These are phyloP conservation scores for Montifringilla adamsi DNA, from an alignment of 2,113 vertebrate species.

Conservation along the genomic window DNA sequence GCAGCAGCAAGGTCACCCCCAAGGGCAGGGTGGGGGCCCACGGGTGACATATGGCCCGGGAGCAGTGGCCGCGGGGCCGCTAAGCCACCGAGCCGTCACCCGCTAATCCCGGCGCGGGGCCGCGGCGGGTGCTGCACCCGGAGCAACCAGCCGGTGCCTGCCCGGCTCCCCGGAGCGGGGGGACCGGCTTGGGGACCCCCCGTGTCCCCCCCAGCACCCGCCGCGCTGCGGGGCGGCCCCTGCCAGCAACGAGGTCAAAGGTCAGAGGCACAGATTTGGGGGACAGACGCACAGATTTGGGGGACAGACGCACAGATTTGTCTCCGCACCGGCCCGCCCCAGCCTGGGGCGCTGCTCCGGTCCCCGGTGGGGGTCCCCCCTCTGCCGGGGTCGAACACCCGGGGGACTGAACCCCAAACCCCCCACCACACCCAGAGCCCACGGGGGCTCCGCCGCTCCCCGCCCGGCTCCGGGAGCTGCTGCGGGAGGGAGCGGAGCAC, in stretches of 20 bases:
- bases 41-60: constrained; percentile 41
- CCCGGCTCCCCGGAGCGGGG: not conserved
- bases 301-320: not conserved
- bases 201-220: not conserved
- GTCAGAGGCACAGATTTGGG: not conserved
- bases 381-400: not conserved
- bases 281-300: not conserved
- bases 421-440: not conserved
- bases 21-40: constrained; percentile 46
- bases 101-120: not conserved
- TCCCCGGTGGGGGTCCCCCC: not conserved
- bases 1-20: constrained; percentile 33
- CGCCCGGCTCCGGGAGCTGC: not conserved
- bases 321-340: too few species aligned
- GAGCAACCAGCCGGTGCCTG: not conserved
- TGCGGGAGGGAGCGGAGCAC: not conserved
- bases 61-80: not conserved
- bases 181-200: not conserved
- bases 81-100: constrained; percentile 28
- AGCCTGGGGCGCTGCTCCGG: not conserved
- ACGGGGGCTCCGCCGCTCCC: not conserved
- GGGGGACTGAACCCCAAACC: not conserved
- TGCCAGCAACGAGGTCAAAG: not conserved
- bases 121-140: not conserved
- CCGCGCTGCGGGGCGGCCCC: not conserved